A percentile compares a stretch with the other conserved stretches of the same genome.
Evolutionary conservation across 1,140 invertebrate genomes (phyloP).

Genomic region (Drosophila insularis): DNA sequence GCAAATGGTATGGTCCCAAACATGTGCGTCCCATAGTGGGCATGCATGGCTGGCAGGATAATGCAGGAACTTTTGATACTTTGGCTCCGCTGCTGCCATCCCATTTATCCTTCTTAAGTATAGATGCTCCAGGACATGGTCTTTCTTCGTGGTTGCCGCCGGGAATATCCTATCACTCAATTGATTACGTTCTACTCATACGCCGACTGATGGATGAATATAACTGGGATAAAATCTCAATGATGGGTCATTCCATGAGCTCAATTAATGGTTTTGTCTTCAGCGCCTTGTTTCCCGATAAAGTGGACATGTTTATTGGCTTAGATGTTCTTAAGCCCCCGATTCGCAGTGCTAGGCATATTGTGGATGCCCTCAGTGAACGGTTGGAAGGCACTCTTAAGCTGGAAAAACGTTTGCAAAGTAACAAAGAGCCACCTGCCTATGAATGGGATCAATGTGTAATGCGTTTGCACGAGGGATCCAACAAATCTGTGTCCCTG

Average conservation of each 20-base stretch:
- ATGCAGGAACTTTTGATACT: constrained; percentile 88
- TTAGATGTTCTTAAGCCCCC: constrained; percentile 86
- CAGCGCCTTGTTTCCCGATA: constrained; percentile 84
- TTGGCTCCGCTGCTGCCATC: constrained; percentile 85
- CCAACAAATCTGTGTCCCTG: constrained; percentile 83
- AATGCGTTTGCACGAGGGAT: constrained; percentile 83
- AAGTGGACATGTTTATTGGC: constrained; percentile 85
- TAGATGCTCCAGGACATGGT: constrained; percentile 89
- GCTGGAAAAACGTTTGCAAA: constrained; percentile 79
- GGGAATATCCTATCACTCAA: constrained; percentile 85
- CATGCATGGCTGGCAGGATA: constrained; percentile 91
- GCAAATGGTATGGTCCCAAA: constrained; percentile 87
- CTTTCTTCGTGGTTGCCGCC: constrained; percentile 86
- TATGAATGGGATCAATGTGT: constrained; percentile 86
- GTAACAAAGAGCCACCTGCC: constrained; percentile 83
- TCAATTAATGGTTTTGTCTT: constrained; percentile 85
- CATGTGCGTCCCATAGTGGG: constrained; percentile 86
- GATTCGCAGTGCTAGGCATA: constrained; percentile 57
- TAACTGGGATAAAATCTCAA: constrained; percentile 87
- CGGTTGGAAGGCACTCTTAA: constrained; percentile 83
- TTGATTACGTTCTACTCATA: constrained; percentile 84
- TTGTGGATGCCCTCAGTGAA: constrained; percentile 61
- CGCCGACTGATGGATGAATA: constrained; percentile 85
- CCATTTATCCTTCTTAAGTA: constrained; percentile 85
- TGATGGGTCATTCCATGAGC: constrained; percentile 88